These are phyloP conservation scores for Anthonomus grandis DNA, from an alignment of 1,140 invertebrate species.

Conservation along the genomic window DNA sequence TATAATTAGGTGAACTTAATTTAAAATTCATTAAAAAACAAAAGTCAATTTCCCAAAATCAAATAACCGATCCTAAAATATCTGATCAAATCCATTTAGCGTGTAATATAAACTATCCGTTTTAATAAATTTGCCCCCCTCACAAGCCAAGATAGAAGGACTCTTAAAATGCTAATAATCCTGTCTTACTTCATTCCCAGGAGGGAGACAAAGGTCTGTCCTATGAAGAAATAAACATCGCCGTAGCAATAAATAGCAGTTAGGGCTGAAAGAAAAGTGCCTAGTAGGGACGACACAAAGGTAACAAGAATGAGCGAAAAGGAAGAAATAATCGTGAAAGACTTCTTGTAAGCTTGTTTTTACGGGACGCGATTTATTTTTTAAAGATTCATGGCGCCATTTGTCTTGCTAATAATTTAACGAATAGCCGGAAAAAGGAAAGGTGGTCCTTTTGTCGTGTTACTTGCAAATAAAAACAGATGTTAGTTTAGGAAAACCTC, in stretches of 20 bases:
- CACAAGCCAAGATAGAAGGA: constrained; percentile 1
- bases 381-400: constrained; percentile 24
- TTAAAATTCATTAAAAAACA: no score
- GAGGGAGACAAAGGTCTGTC: constrained; percentile 25
- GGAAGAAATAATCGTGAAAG: constrained; percentile 21
- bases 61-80: no score
- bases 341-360: constrained; percentile 19
- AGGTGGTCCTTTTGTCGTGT: constrained; percentile 1
- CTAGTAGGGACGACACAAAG: constrained; percentile 13
- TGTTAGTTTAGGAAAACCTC: no score
- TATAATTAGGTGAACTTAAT: no score
- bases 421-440: background rate
- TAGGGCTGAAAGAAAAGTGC: constrained; percentile 19
- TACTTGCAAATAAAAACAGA: no score
- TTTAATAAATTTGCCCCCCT: constrained; percentile 17
- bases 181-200: background rate
- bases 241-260: constrained; percentile 24
- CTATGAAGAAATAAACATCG: constrained; percentile 28
- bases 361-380: constrained; percentile 20
- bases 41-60: no score
- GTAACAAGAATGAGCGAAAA: constrained; percentile 18
- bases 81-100: constrained; percentile 18
- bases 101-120: constrained; percentile 16
- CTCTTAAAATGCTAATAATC: constrained; percentile 25
- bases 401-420: constrained; percentile 23